A percentile compares a stretch with the other conserved stretches of the same genome.
Evolutionary conservation across 2,888 invertebrate genomes (phyloP).

Genomic region (Hydrotaea diabolus): DNA sequence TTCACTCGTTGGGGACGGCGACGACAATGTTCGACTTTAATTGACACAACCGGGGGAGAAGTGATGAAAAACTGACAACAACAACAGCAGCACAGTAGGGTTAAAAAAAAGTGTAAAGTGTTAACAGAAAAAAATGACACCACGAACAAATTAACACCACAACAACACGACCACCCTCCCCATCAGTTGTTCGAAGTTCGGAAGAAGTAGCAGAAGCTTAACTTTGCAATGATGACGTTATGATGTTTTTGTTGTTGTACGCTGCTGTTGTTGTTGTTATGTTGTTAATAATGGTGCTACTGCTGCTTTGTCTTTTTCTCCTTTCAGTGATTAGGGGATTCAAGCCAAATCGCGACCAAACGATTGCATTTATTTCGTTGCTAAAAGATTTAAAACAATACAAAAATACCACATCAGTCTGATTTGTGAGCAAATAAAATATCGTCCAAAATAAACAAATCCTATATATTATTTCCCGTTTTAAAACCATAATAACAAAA

Average conservation of each 20-base stretch:
- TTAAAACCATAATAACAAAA: not conserved
- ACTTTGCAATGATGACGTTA: constrained; percentile 38
- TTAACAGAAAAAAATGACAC: constrained; percentile 16
- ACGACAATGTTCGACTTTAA: constrained; percentile 30
- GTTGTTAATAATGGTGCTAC: not conserved
- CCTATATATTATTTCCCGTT: not conserved
- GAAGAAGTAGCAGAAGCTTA: no score
- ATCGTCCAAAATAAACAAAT: not conserved
- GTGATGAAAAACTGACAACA: not conserved
- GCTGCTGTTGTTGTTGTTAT: constrained; percentile 12
- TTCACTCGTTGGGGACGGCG: not conserved
- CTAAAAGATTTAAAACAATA: not conserved
- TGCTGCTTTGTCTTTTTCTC: constrained; percentile 1
- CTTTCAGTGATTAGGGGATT: not conserved
- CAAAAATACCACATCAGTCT: not conserved
- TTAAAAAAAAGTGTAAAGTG: not conserved
- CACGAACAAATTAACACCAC: constrained; percentile 20
- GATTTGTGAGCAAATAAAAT: constrained; percentile 12
- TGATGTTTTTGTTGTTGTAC: constrained; percentile 26
- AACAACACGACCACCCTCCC: constrained; percentile 9
- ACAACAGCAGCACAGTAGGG: not conserved
- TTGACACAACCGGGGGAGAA: not conserved
- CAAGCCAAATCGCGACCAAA: not conserved
- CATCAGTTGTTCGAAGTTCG: not conserved
- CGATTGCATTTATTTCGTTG: not conserved